Percentiles rank a stretch among this genome's conserved stretches.
Conservation (phyloP, 2,113 vertebrate genomes). For the Channa maculata region DNA sequence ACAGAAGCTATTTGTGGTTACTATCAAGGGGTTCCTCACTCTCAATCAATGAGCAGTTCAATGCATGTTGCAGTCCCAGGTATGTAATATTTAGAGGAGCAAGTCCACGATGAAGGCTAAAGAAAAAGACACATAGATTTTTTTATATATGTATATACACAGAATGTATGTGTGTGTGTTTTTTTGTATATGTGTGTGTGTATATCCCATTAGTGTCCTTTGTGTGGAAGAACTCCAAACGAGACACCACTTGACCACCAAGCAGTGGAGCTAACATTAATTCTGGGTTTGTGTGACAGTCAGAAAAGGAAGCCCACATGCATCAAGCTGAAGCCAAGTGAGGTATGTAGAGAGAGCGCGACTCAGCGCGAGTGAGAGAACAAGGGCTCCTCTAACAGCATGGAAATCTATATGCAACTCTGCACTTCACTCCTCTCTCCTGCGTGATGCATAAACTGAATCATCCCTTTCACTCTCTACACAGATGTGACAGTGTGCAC, state of each 20-base stretch:
- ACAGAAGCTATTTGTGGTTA: conserved; percentile 60
- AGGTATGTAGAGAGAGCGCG: conserved; percentile 47
- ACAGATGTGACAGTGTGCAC: conserved; percentile 71
- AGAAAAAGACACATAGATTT: conserved; percentile 12
- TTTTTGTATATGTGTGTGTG: too few species aligned
- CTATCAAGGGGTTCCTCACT: conserved; percentile 55
- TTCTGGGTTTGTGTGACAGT: conserved; percentile 51
- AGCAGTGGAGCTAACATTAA: conserved; percentile 42
- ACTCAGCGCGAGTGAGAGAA: conserved; percentile 53
- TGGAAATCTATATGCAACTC: conserved; percentile 77
- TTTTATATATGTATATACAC: too few species aligned
- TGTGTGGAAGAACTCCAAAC: conserved; percentile 40
- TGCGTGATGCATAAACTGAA: conserved; percentile 75
- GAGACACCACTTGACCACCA: conserved; percentile 51
- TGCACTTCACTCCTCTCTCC: conserved; percentile 74
- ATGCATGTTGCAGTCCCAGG: conserved; percentile 42
- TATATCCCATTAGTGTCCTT: conserved; percentile 49
- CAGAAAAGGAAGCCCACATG: conserved; percentile 45
- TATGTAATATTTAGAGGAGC: conserved; percentile 37
- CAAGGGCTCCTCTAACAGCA: conserved; percentile 75
- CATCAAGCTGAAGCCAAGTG: conserved; percentile 40
- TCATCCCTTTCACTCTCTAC: conserved; percentile 77
- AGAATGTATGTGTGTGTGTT: too few species aligned
- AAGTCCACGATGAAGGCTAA: conserved; percentile 24
- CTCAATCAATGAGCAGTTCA: conserved; percentile 62